Conservation (phyloP, 2,113 vertebrate genomes). For the Perca fluviatilis region DNA sequence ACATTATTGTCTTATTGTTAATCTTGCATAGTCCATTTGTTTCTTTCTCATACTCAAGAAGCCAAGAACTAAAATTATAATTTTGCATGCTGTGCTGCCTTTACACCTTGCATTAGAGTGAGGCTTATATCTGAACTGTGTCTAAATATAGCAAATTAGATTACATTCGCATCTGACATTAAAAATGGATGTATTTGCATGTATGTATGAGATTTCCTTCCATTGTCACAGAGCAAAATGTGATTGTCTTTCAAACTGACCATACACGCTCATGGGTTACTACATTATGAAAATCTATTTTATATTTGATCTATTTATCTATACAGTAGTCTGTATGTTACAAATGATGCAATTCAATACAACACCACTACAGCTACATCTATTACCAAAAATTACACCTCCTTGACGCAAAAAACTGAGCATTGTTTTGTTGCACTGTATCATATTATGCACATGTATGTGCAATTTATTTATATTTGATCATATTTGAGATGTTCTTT, state of each 20-base stretch:
- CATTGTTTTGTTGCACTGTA: no score
- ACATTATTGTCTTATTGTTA: constrained; percentile 12
- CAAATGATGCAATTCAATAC: not conserved
- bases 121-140: not conserved
- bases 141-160: not conserved
- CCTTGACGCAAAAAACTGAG: no score
- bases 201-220: not conserved
- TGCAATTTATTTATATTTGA: no score
- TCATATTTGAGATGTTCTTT: no score
- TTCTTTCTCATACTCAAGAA: not conserved
- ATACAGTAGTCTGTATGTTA: not conserved
- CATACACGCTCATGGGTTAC: not conserved
- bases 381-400: not conserved
- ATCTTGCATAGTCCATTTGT: not conserved
- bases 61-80: not conserved
- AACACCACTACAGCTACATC: not conserved
- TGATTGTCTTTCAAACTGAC: not conserved
- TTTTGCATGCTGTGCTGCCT: not conserved
- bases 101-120: not conserved
- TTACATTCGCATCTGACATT: not conserved
- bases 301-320: not conserved
- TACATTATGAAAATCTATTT: not conserved
- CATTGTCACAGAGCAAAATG: not conserved
- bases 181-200: not conserved
- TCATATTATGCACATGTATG: no score